phyloP scores from a whole-genome alignment of 1,140 invertebrate species.

The Ostrea denselamellosa region DNA sequence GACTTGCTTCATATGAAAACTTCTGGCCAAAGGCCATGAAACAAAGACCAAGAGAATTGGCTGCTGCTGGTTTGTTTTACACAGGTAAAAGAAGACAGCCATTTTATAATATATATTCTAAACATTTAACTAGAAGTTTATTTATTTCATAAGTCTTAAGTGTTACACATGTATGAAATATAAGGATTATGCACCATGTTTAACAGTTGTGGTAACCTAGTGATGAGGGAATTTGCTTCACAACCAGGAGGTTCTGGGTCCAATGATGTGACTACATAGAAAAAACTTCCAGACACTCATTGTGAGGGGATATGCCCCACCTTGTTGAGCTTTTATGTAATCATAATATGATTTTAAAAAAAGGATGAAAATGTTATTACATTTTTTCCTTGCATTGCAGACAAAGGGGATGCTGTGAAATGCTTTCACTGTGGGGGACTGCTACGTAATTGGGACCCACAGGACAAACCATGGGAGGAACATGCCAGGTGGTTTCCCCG shows the following conservation, averaged over 20 bases:
- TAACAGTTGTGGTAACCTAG: no score
- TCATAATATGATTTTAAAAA: no score
- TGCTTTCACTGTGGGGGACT: conserved; percentile 47
- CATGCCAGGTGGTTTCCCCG: conserved; percentile 43
- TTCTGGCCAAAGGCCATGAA: conserved; percentile 38
- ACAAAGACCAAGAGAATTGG: conserved; percentile 44
- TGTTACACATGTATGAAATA: no score
- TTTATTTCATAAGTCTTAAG: no score
- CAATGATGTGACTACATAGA: no score
- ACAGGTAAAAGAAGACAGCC: conserved; percentile 25
- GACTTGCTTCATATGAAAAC: conserved; percentile 26
- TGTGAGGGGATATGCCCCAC: no score
- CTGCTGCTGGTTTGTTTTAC: conserved; percentile 49
- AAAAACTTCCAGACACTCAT: no score
- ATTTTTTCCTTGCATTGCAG: neutral
- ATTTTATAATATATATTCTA: neutral
- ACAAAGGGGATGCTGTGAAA: conserved; percentile 45
- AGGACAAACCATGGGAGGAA: conserved; percentile 41
- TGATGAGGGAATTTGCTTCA: no score
- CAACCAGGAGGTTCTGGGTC: no score
- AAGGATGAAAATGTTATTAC: no score
- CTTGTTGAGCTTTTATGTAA: no score
- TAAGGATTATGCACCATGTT: no score
- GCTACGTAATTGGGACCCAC: conserved; percentile 39
- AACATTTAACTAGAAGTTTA: neutral